Evolutionary conservation across 2,797 vertebrate genomes (phyloP).

Genomic region (Gymnocypris eckloni): DNA sequence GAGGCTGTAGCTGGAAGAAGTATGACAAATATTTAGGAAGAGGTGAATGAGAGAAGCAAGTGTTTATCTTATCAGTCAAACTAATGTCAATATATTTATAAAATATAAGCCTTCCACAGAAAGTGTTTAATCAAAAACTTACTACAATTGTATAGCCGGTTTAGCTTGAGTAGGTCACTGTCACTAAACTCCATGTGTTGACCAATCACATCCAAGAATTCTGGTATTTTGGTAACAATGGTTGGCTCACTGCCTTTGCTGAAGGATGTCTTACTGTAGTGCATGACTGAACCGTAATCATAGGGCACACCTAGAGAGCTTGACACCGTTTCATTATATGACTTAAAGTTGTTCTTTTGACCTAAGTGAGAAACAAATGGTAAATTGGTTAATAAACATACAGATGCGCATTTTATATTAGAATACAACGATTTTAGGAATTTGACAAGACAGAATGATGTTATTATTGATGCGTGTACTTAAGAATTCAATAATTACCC

Average conservation of each 20-base stretch:
- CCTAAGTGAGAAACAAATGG: conserved; percentile 67
- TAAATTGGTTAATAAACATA: neutral
- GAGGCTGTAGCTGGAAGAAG: conserved; percentile 69
- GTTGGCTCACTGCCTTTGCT: conserved; percentile 78
- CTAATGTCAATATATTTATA: neutral
- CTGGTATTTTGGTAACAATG: conserved; percentile 85
- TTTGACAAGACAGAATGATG: neutral
- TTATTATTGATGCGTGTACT: neutral
- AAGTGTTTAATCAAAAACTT: conserved; percentile 63
- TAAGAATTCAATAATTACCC: conserved; percentile 70
- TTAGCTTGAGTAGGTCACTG: conserved; percentile 85
- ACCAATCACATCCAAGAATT: conserved; percentile 88
- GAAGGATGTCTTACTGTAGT: conserved; percentile 88
- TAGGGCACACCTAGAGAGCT: conserved; percentile 84
- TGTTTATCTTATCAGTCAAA: neutral
- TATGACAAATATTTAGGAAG: neutral
- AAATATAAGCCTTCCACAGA: neutral
- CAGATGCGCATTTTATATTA: neutral
- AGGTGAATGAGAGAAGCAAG: neutral
- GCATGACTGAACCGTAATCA: conserved; percentile 91
- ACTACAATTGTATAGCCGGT: conserved; percentile 90
- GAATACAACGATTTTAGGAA: neutral
- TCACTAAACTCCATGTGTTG: conserved; percentile 90
- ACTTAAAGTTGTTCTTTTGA: conserved; percentile 82
- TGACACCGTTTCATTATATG: conserved; percentile 74